These are phyloP conservation scores for Diadegma fenestrale DNA, from an alignment of 2,888 invertebrate species.

Conservation along the genomic window DNA sequence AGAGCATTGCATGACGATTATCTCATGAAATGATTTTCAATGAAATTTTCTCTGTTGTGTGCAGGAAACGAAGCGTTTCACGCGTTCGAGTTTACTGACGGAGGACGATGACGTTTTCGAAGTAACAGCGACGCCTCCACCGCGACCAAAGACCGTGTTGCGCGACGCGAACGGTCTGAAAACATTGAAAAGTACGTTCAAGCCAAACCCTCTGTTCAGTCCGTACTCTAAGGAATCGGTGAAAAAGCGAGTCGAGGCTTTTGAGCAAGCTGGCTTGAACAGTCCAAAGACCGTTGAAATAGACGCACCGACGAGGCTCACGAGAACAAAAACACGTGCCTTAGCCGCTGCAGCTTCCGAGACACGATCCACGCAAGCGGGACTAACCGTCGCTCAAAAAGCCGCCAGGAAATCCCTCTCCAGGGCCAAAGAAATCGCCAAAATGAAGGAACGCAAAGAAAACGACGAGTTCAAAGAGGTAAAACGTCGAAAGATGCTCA, in stretches of 20 bases:
- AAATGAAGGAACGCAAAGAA: slow-evolving; percentile 77
- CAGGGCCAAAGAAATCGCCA: slow-evolving; percentile 80
- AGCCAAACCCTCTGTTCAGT: slow-evolving; percentile 84
- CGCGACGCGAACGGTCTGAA: slow-evolving; percentile 62
- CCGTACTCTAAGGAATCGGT: slow-evolving; percentile 87
- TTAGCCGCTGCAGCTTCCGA: slow-evolving; percentile 83
- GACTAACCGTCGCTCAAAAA: slow-evolving; percentile 74
- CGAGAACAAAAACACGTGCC: slow-evolving; percentile 87
- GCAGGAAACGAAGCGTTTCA: slow-evolving; percentile 51
- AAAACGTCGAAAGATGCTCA: slow-evolving; percentile 18
- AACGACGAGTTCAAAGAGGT: slow-evolving; percentile 81
- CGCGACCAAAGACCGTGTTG: slow-evolving; percentile 57
- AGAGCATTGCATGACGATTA: too few species aligned
- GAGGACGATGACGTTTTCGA: slow-evolving; percentile 73
- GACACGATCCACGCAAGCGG: slow-evolving; percentile 27
- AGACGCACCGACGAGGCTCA: slow-evolving; percentile 84
- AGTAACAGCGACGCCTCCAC: slow-evolving; percentile 73
- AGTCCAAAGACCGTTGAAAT: slow-evolving; percentile 75
- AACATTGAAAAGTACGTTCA: slow-evolving; percentile 77
- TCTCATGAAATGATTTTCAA: too few species aligned
- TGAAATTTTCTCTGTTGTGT: not conserved
- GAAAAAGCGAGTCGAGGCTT: slow-evolving; percentile 87
- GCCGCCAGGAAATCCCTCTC: slow-evolving; percentile 81
- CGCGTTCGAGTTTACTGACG: slow-evolving; percentile 68
- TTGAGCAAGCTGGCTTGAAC: slow-evolving; percentile 86